Percentiles rank a stretch among this genome's conserved stretches.
Evolutionary conservation across 2,888 invertebrate genomes (phyloP).

Genomic region (Acleris emargana): DNA sequence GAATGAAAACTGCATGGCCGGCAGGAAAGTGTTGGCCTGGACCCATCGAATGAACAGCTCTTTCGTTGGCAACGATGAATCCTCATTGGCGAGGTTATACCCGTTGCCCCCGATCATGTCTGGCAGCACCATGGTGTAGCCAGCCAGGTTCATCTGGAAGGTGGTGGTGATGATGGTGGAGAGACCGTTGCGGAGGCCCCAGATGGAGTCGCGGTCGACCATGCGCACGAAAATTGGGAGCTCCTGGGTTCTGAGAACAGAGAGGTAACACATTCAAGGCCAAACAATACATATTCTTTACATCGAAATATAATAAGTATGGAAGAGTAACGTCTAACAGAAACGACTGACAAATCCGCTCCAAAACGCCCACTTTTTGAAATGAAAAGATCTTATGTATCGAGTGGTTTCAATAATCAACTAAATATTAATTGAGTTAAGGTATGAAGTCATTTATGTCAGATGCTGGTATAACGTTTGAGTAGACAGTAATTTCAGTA

Average conservation of each 20-base stretch:
- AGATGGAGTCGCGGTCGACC: conserved; percentile 90
- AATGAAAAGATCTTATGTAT: no score
- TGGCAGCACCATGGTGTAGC: conserved; percentile 89
- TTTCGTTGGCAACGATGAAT: conserved; percentile 68
- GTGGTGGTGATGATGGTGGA: conserved; percentile 88
- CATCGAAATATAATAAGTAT: no score
- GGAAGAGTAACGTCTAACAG: no score
- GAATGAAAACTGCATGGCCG: conserved; percentile 90
- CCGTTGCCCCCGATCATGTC: conserved; percentile 91
- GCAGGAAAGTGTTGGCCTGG: conserved; percentile 90
- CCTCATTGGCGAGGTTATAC: conserved; percentile 74
- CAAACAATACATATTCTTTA: no score
- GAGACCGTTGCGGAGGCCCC: conserved; percentile 88
- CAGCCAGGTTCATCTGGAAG: conserved; percentile 85
- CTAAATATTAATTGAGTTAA: no score
- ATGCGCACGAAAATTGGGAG: conserved; percentile 89
- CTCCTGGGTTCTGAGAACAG: conserved; percentile 84
- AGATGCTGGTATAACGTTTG: no score
- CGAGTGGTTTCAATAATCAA: no score
- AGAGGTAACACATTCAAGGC: neutral
- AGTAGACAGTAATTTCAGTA: no score
- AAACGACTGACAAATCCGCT: no score
- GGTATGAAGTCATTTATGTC: no score
- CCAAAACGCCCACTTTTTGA: no score
- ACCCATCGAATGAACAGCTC: conserved; percentile 90